Evolutionary conservation across 2,113 vertebrate genomes (phyloP), one percentile per base, ranked within the genome.

Genomic region (Limnothrissa miodon): DNA sequence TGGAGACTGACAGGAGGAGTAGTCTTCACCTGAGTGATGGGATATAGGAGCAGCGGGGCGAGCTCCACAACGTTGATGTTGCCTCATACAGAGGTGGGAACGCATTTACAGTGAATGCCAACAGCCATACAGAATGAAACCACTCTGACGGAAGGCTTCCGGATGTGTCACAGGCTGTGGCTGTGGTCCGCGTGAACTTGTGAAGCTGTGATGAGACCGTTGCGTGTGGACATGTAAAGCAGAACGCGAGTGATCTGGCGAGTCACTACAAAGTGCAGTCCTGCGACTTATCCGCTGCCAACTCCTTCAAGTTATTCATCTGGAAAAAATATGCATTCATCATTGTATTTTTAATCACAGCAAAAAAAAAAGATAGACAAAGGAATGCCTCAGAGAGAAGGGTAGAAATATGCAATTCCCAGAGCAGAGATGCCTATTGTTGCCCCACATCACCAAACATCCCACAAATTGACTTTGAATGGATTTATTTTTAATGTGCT

Each of bases 291-390:
- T 93, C 92, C 91, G 82, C 93, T 93, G 93, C 92, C 92, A 94
- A 92, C 87, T 91, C 88, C 91, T 92, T 93, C 93, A 93, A 94
- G 93, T 94, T 93, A 93, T 94, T 95, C 94, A 94, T 95, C 93
- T 95, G 92, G 90, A 93, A 92, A 91, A 92, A 94, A 93, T 93
- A 92, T 94, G 93, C 91, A 94, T 95, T 94, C 92, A 93, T 94
- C 93, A 94, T 94, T 95, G 93, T 94, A 94, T 95, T 95, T 95
- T 95, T 94, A 95, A 95, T 94, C 94, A 94, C 92, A 93, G 93
- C 66, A 36, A 66, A 66, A 93, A 94, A 94, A 62, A 93, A 92
- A 94, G 94, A 94, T 93, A 94, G 93, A 94, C 93, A 94, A 94
- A 93, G 92, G 86, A 92, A 93, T 91, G 92, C 93, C 93, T 92